A percentile compares a stretch with the other conserved stretches of the same genome.
Evolutionary conservation across 2,797 vertebrate genomes (phyloP).

Genomic region (Crocodylus rhombifer): DNA sequence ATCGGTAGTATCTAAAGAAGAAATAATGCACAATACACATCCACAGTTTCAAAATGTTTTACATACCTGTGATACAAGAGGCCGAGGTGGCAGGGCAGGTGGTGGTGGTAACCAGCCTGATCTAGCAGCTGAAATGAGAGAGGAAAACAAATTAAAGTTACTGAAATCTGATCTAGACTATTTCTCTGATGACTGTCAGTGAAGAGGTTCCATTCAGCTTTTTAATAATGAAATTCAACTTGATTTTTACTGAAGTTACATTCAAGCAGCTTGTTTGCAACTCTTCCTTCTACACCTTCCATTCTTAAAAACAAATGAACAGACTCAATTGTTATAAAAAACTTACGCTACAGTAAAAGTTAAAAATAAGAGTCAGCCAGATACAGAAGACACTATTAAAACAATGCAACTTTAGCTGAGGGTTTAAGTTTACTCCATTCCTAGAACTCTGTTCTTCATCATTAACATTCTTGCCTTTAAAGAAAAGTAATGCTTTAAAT

Average conservation of each 20-base stretch:
- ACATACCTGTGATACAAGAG: conserved; percentile 89
- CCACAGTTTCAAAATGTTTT: conserved; percentile 7
- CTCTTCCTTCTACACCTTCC: neutral
- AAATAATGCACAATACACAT: neutral
- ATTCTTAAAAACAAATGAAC: neutral
- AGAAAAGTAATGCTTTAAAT: neutral
- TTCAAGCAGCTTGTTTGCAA: conserved; percentile 5
- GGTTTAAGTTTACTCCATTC: neutral
- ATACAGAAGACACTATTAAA: conserved; percentile 9
- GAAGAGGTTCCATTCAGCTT: neutral
- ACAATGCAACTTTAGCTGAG: neutral
- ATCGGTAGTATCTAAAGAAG: neutral
- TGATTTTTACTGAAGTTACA: neutral
- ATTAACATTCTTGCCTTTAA: neutral
- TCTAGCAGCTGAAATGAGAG: conserved; percentile 82
- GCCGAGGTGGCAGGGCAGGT: conserved; percentile 92
- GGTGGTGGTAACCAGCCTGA: conserved; percentile 90
- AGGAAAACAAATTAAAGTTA: neutral
- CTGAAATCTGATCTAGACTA: conserved; percentile 14
- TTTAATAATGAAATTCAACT: conserved; percentile 22
- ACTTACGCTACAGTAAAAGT: conserved; percentile 5
- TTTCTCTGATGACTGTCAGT: neutral
- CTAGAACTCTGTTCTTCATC: conserved; percentile 9
- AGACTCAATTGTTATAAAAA: conserved; percentile 27
- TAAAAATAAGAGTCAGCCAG: conserved; percentile 9